Base-by-base conservation (phyloP, 2,888 invertebrate species). In the Argyresthia goedartella region DNA sequence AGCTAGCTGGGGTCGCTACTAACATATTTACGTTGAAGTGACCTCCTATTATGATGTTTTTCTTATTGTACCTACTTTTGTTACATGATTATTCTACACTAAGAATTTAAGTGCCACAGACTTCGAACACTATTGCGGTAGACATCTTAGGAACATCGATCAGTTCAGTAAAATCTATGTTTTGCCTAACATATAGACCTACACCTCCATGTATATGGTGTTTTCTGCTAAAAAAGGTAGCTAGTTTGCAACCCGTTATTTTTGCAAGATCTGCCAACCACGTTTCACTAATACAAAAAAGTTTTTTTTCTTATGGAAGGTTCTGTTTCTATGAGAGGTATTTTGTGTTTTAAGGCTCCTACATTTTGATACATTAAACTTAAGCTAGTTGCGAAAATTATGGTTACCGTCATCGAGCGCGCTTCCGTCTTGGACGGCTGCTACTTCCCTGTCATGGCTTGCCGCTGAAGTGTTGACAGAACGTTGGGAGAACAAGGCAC, bases 71-170 rank as follows among this genome's bases (percentile, higher is more conserved):
- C 54, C 57, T n/a, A n/a, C 7, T 7, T 60, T 8, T n/a, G 52
- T 11, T 9, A 11, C 34, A 58, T 46, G 42, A 61, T 53, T 15
- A 59, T 8, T 33, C 58, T 55, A 8, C 25, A 1, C 11, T 50
- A 7, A 46, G 50, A 16, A 61, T 41, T n/a, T n/a, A n/a, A n/a
- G n/a, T n/a, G n/a, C n/a, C 57, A 53, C 57, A 53, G 7, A 54
- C 36, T 53, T 61, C 61, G 44, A 59, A 50, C 8, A 59, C 50
- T 25, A 52, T 55, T 49, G 59, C 59, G n/a, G 56, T 33, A 8
- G 57, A 54, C 46, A 56, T 11, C 15, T 25, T 50, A 14, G 15
- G n/a, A 35, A 60, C 54, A 52, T 58, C 55, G 9, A 25, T 16
- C 43, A 53, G 36, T 14, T 57, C 54, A 9, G 7, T 15, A 48